A percentile compares a stretch with the other conserved stretches of the same genome.
phyloP scores from a whole-genome alignment of 2,113 vertebrate species.

The Cranoglanis bouderius region DNA sequence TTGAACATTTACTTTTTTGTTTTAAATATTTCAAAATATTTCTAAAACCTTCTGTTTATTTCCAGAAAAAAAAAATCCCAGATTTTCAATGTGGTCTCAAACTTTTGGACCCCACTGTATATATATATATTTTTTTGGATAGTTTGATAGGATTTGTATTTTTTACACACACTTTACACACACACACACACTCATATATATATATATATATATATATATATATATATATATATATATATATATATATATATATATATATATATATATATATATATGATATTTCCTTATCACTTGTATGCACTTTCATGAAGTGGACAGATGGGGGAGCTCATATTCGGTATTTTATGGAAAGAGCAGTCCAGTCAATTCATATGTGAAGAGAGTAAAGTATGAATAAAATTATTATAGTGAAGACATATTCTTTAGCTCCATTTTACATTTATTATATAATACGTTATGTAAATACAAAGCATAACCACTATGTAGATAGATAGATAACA shows the following conservation, averaged over 20 bases:
- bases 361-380: background rate
- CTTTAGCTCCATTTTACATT: background rate
- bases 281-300: background rate
- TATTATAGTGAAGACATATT: background rate
- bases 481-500: no score
- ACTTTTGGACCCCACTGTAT: no score
- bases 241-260: no score
- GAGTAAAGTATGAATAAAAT: background rate
- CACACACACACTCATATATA: no score
- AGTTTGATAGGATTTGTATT: background rate
- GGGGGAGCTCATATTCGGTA: slow-evolving; percentile 60
- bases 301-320: slow-evolving; percentile 40
- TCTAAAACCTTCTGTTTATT: no score
- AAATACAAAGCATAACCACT: background rate
- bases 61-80: no score
- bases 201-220: no score
- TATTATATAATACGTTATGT: background rate
- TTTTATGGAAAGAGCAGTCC: background rate
- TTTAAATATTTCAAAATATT: no score
- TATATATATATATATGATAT: background rate
- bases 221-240: no score
- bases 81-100: no score
- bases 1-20: no score
- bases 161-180: no score
- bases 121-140: background rate